Base-by-base conservation (phyloP, 2,113 vertebrate species). In the Natator depressus region DNA sequence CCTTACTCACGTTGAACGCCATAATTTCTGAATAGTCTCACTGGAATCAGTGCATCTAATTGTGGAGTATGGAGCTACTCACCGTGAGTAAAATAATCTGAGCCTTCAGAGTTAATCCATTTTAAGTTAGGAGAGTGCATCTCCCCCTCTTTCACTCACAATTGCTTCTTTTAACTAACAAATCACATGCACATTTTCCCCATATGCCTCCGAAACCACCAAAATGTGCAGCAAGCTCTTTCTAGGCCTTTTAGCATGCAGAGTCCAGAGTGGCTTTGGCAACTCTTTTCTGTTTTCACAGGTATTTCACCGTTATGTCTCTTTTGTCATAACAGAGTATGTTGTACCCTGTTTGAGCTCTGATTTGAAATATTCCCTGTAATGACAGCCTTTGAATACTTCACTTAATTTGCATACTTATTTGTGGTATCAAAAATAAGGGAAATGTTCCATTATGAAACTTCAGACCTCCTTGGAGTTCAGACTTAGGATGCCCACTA, bases 381-480 rank as follows among this genome's bases (percentile, higher is more conserved):
- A 25, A 87, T 59, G 51, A 59, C 0, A 88, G 51, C 80, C 12
- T 93, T 11, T 16, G 0, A 13, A 29, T 59, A 59, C 93, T 55
- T 42, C 27, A 29, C 55, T 46, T 85, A 80, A 83, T 93, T 79
- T 90, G 42, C n/a, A 86, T 90, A 62, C 17, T 76, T 27, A 5
- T 25, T 91, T 83, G 54, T 91, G 80, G 29, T 75, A 80, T n/a
- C 80, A 91, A 59, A 89, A 94, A 80, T 51, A 83, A 89, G 49
- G n/a, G 22, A 62, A 85, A n/a, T 31, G 25, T 5, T 65, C 51
- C 54, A 35, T 31, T 49, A 29, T 54, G 47, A 90, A 90, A 76
- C 59, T 50, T 90, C 82, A 91, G 86, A 80, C 83, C 80, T 59
- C 85, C 24, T 53, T 38, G n/a, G 51, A 76, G 51, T 72, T 85